phyloP scores from a whole-genome alignment of 2,113 vertebrate genomes.

The Oceanodroma tethys region DNA sequence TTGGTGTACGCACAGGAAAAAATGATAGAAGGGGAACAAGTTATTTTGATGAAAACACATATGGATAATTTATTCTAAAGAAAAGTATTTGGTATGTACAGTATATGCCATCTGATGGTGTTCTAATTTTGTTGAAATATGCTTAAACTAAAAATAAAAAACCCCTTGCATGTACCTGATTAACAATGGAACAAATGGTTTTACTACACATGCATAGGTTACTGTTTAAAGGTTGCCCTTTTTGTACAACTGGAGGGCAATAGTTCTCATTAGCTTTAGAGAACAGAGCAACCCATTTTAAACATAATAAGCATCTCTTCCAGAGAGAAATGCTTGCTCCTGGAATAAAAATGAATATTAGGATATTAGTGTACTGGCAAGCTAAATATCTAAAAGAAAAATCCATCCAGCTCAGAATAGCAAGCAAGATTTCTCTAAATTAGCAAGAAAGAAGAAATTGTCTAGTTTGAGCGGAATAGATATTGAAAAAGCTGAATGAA shows the following conservation, averaged over 20 bases:
- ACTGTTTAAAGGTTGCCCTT: neutral
- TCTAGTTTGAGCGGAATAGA: neutral
- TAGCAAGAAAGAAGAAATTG: neutral
- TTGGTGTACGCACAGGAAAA: neutral
- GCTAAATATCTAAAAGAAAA: constrained; percentile 7
- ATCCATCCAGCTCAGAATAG: neutral
- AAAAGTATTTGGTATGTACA: neutral
- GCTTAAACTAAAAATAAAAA: neutral
- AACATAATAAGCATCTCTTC: neutral
- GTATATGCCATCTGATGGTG: neutral
- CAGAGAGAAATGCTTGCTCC: neutral
- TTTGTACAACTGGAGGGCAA: neutral
- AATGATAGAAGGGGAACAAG: neutral
- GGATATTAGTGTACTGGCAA: neutral
- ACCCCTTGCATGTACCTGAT: neutral
- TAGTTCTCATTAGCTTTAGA: neutral
- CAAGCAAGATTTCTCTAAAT: neutral
- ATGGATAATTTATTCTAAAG: neutral
- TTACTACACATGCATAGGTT: neutral
- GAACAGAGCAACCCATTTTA: neutral
- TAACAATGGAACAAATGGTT: neutral
- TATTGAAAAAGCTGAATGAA: neutral
- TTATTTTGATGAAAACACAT: neutral
- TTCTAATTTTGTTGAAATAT: neutral
- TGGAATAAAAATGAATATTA: neutral